These are phyloP conservation scores for Drosophila putrida DNA, from an alignment of 2,888 invertebrate species.

Conservation along the genomic window DNA sequence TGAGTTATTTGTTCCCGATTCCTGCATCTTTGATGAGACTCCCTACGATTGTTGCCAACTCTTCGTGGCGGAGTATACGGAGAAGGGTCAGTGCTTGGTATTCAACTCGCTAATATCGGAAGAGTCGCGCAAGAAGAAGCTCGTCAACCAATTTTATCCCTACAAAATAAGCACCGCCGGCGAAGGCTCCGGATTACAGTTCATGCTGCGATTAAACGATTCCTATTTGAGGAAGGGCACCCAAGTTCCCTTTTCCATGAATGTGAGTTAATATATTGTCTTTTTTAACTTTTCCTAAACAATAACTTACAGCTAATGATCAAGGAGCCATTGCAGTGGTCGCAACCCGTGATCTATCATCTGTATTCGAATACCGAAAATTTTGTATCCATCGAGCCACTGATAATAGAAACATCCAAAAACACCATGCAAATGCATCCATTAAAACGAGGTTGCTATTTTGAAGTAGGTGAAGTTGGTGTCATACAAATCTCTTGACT, in stretches of 20 bases:
- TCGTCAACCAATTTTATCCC: slow-evolving; percentile 72
- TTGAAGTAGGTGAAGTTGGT: slow-evolving; percentile 61
- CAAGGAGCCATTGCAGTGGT: slow-evolving; percentile 75
- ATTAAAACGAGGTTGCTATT: slow-evolving; percentile 71
- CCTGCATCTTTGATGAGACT: slow-evolving; percentile 85
- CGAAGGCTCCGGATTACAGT: slow-evolving; percentile 79
- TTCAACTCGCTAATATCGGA: slow-evolving; percentile 85
- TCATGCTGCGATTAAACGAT: slow-evolving; percentile 59
- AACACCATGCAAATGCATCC: slow-evolving; percentile 62
- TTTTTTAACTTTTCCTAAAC: neutral
- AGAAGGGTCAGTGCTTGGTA: slow-evolving; percentile 85
- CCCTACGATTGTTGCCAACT: slow-evolving; percentile 85
- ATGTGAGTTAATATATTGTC: slow-evolving; percentile 42
- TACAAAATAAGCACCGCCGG: slow-evolving; percentile 77
- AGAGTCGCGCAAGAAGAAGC: slow-evolving; percentile 69
- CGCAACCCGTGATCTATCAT: slow-evolving; percentile 48
- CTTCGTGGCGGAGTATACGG: slow-evolving; percentile 85
- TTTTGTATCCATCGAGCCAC: slow-evolving; percentile 72
- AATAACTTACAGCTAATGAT: slow-evolving; percentile 68
- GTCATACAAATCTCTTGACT: accelerated
- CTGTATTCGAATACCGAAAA: slow-evolving; percentile 73
- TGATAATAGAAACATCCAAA: slow-evolving; percentile 57
- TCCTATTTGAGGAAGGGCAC: slow-evolving; percentile 43
- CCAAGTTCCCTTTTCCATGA: slow-evolving; percentile 50
- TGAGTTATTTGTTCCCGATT: slow-evolving; percentile 83